Percentiles rank a stretch among this genome's conserved stretches.
These are phyloP conservation scores for Capreolus pygargus DNA, from an alignment of 2,113 vertebrate genomes.

Conservation along the genomic window DNA sequence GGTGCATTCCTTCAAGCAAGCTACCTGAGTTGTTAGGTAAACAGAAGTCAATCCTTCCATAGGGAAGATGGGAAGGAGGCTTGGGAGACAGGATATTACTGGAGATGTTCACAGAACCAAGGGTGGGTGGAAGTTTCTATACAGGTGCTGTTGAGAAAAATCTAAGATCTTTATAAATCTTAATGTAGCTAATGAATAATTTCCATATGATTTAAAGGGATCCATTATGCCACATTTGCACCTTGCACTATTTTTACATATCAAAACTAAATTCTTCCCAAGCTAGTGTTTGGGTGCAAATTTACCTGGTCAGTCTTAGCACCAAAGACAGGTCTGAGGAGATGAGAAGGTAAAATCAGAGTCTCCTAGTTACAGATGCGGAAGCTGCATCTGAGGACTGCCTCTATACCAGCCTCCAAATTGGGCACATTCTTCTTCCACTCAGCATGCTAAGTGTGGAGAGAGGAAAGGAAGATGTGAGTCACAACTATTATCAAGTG, in stretches of 20 bases:
- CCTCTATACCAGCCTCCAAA: not conserved
- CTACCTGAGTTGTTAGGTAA: not conserved
- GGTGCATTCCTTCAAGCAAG: not conserved
- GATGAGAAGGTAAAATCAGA: not conserved
- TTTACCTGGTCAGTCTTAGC: no score
- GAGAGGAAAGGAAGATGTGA: not conserved
- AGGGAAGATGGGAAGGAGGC: not conserved
- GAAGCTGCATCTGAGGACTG: not conserved
- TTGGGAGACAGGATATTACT: not conserved
- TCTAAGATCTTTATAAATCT: not conserved
- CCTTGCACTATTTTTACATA: not conserved
- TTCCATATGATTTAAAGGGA: not conserved
- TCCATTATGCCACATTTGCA: not conserved
- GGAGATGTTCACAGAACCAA: not conserved
- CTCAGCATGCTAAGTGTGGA: not conserved
- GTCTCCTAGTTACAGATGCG: not conserved
- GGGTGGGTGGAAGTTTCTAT: not conserved
- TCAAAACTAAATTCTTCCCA: not conserved
- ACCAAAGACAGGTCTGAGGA: not conserved
- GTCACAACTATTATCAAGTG: not conserved
- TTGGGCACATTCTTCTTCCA: not conserved
- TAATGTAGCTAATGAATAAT: not conserved
- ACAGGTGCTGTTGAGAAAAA: not conserved
- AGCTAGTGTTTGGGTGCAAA: not conserved
- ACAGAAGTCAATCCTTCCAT: not conserved